Conservation (phyloP, 2,797 vertebrate species). For the Acrossocheilus wenchowensis region DNA sequence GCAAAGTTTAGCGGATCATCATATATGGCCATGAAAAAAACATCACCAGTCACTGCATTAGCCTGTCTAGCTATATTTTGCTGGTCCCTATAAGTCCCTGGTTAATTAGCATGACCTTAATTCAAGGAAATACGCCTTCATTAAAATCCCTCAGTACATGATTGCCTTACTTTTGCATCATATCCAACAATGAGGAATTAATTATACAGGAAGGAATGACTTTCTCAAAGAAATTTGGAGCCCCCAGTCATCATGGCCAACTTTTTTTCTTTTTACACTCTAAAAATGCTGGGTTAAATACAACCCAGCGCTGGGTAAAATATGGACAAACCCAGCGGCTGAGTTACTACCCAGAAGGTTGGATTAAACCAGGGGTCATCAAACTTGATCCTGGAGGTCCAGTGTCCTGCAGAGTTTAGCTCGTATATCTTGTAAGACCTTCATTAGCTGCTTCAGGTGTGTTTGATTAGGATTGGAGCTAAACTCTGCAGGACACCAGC, state of each 20-base stretch:
- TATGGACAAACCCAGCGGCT: no score
- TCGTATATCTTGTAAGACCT: no score
- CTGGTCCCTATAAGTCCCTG: conserved; percentile 5
- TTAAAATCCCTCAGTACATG: background rate
- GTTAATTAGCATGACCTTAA: conserved; percentile 36
- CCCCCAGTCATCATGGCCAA: background rate
- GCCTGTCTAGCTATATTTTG: background rate
- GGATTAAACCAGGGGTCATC: no score
- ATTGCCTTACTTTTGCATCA: conserved; percentile 52
- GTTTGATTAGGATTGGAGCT: no score
- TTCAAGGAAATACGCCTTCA: conserved; percentile 30
- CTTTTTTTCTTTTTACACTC: background rate
- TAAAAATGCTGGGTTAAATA: no score
- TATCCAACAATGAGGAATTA: conserved; percentile 7
- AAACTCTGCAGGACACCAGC: no score
- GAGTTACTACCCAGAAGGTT: no score
- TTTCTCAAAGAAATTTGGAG: background rate
- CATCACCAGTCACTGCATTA: conserved; percentile 11
- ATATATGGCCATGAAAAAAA: background rate
- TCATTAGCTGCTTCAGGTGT: no score
- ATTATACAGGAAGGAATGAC: conserved; percentile 33
- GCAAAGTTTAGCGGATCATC: background rate
- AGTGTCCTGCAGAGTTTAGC: no score
- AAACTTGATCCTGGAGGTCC: no score
- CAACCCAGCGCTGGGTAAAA: no score